phyloP scores from a whole-genome alignment of 2,888 invertebrate genomes.

The Polyommatus icarus region DNA sequence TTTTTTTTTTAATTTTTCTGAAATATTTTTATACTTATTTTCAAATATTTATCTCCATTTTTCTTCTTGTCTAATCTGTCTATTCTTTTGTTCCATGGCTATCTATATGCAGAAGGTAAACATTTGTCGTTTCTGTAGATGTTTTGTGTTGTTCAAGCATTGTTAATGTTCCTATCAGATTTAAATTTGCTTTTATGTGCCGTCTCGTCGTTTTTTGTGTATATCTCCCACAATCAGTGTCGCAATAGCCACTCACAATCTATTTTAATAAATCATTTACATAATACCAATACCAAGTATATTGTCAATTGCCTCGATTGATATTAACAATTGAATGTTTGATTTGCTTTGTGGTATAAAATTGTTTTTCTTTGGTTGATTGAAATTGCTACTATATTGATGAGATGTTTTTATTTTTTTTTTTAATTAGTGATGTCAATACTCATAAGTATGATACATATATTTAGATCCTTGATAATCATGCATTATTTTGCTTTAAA shows the following conservation, averaged over 20 bases:
- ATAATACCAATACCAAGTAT: slow-evolving; percentile 19
- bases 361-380: not conserved
- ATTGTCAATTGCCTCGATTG: not conserved
- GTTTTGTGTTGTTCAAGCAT: slow-evolving; percentile 41
- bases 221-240: not conserved
- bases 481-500: not conserved
- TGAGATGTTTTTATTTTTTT: no score
- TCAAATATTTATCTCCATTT: not conserved
- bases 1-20: no score
- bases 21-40: not conserved
- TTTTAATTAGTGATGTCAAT: no score
- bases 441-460: not conserved
- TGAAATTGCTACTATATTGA: no score
- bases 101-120: slow-evolving; percentile 72
- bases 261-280: slow-evolving; percentile 27
- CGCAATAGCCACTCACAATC: slow-evolving; percentile 3
- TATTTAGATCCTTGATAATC: not conserved
- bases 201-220: not conserved
- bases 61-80: slow-evolving; percentile 32
- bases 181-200: not conserved
- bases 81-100: slow-evolving; percentile 73
- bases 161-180: slow-evolving; percentile 38
- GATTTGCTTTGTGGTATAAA: not conserved
- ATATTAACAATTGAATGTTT: slow-evolving; percentile 23
- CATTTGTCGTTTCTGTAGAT: slow-evolving; percentile 35